These are phyloP conservation scores for Thera britannica DNA, from an alignment of 2,888 invertebrate species.

Conservation along the genomic window DNA sequence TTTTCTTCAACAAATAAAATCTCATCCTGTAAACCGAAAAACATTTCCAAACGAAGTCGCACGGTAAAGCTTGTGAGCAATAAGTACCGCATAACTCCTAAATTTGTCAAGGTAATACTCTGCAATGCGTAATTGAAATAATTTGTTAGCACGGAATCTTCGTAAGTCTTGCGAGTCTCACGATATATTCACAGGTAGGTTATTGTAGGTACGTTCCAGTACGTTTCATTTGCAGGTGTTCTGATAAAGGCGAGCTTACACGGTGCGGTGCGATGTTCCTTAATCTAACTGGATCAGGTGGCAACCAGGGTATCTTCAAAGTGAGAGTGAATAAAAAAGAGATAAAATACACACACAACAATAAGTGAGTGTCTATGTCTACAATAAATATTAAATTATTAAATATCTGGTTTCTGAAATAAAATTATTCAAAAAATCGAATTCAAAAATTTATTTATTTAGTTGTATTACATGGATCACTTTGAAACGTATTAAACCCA, in stretches of 20 bases:
- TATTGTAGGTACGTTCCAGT: constrained; percentile 8
- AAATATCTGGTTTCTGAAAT: no score
- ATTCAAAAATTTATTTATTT: no score
- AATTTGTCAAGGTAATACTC: constrained; percentile 36
- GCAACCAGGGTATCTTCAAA: neutral
- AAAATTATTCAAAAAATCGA: no score
- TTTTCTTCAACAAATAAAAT: no score
- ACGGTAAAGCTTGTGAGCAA: neutral
- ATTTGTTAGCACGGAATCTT: constrained; percentile 36
- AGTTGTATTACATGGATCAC: no score
- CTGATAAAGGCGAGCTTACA: neutral
- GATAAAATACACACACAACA: no score
- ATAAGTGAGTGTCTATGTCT: no score
- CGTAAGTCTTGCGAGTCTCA: constrained; percentile 32
- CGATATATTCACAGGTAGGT: constrained; percentile 21
- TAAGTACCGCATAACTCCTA: constrained; percentile 27
- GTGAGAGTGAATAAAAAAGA: no score
- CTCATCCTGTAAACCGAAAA: neutral
- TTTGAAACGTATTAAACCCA: no score
- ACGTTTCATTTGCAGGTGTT: constrained; percentile 31
- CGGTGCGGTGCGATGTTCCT: neutral
- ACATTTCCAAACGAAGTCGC: neutral
- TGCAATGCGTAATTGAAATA: constrained; percentile 41
- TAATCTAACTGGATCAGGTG: neutral
- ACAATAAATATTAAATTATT: no score